These are phyloP conservation scores for Trachelus iudaicus DNA, from an alignment of 2,888 invertebrate genomes.

Conservation along the genomic window DNA sequence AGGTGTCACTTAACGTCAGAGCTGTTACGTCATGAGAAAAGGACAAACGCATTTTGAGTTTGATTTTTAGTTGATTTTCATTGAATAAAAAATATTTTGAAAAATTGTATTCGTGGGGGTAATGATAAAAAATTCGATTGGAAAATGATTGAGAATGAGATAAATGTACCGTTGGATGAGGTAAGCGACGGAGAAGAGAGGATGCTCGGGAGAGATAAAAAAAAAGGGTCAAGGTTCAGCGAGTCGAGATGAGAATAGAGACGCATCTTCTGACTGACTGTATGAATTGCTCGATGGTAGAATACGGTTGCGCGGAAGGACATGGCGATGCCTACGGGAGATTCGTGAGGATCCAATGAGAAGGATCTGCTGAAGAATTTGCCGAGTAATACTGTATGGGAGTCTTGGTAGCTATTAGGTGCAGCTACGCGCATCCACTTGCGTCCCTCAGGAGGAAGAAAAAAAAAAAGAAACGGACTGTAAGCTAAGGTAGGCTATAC, in stretches of 20 bases:
- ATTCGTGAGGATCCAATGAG: slow-evolving; percentile 15
- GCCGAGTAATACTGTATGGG: slow-evolving; percentile 52
- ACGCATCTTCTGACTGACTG: not conserved
- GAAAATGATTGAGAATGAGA: not conserved
- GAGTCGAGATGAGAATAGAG: not conserved
- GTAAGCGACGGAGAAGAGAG: not conserved
- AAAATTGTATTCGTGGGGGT: not conserved
- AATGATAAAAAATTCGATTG: not conserved
- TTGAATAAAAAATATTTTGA: not conserved
- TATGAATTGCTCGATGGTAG: not conserved
- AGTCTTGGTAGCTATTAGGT: slow-evolving; percentile 44
- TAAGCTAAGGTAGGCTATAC: not conserved
- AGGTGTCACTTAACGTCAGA: not conserved
- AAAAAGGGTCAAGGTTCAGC: not conserved
- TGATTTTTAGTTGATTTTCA: not conserved
- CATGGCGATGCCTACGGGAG: slow-evolving; percentile 39
- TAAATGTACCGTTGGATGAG: not conserved
- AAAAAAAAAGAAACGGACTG: not conserved
- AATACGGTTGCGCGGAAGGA: slow-evolving; percentile 40
- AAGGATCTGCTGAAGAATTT: slow-evolving; percentile 49
- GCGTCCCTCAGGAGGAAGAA: not conserved
- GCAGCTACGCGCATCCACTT: slow-evolving; percentile 16
- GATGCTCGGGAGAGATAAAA: not conserved
- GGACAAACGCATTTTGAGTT: too few relatives aligned
- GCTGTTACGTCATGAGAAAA: too few relatives aligned